A percentile compares a stretch with the other conserved stretches of the same genome.
phyloP scores from a whole-genome alignment of 1,140 invertebrate genomes.

The Caerostris darwini region DNA sequence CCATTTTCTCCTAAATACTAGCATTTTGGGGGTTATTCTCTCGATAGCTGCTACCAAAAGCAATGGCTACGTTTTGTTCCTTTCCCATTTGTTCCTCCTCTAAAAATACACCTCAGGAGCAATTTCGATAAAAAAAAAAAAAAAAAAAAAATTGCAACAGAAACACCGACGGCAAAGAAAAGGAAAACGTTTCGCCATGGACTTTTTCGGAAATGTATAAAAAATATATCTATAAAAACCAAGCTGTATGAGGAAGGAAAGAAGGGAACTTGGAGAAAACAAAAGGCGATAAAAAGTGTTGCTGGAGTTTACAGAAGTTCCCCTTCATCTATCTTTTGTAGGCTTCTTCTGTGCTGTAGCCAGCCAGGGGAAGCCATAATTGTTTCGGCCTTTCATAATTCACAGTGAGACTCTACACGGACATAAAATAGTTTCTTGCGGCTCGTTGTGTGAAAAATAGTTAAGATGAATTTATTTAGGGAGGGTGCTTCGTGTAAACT shows the following conservation, averaged over 20 bases:
- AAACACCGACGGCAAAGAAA: conserved; percentile 54
- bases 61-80: conserved; percentile 67
- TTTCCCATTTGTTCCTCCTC: conserved; percentile 70
- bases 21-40: conserved; percentile 65
- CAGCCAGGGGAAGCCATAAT: conserved; percentile 67
- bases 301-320: conserved; percentile 70
- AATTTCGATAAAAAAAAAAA: conserved; percentile 70
- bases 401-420: conserved; percentile 60
- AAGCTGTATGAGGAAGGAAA: conserved; percentile 3
- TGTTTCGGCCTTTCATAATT: conserved; percentile 76
- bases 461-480: conserved; percentile 53
- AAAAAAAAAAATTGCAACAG: conserved; percentile 60
- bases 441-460: conserved; percentile 55
- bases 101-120: conserved; percentile 76
- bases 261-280: conserved; percentile 54
- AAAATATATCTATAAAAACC: conserved; percentile 61
- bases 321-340: conserved; percentile 73
- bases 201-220: conserved; percentile 68
- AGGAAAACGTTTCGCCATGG: conserved; percentile 63
- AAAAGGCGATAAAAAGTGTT: conserved; percentile 78
- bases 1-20: conserved; percentile 77
- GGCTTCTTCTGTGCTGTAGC: neutral
- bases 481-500: neutral
- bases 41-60: conserved; percentile 48
- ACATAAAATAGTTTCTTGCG: conserved; percentile 71